These are phyloP conservation scores for Lutjanus campechanus DNA, from an alignment of 2,797 vertebrate species.

Conservation along the genomic window DNA sequence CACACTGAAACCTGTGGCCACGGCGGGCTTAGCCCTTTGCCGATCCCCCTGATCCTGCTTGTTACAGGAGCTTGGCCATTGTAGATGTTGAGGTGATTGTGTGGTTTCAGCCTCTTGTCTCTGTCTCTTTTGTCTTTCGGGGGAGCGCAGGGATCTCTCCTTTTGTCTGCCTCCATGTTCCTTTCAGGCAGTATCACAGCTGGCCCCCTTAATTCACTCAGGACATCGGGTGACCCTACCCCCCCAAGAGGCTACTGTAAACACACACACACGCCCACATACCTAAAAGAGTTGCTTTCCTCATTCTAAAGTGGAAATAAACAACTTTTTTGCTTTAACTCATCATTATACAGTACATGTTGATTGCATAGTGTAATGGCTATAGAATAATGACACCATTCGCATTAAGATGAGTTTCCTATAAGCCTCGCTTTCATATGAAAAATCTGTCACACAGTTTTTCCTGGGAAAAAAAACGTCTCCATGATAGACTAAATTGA, in stretches of 20 bases:
- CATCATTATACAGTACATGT: too few species aligned
- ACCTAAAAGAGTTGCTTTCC: constrained; percentile 17
- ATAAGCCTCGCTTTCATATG: too few species aligned
- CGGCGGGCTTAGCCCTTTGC: constrained; percentile 79
- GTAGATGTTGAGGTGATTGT: constrained; percentile 86
- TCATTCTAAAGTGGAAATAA: too few species aligned
- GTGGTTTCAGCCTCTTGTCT: constrained; percentile 85
- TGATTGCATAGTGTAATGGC: too few species aligned
- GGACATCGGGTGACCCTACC: constrained; percentile 80
- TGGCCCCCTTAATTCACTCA: constrained; percentile 90
- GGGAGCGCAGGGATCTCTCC: constrained; percentile 77
- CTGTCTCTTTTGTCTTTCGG: constrained; percentile 86
- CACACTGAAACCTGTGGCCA: constrained; percentile 82
- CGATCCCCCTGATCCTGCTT: constrained; percentile 87
- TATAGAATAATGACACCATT: too few species aligned
- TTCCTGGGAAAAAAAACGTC: too few species aligned
- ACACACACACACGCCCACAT: constrained; percentile 57
- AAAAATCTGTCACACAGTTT: too few species aligned
- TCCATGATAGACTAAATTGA: too few species aligned
- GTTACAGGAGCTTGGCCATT: constrained; percentile 85
- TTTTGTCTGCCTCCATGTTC: constrained; percentile 87
- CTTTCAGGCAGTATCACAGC: constrained; percentile 96
- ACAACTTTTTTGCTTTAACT: too few species aligned
- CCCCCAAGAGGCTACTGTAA: constrained; percentile 85
- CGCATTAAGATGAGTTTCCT: too few species aligned